These are phyloP conservation scores for Kryptolebias ocellatus DNA, from an alignment of 2,797 vertebrate species.

Conservation along the genomic window DNA sequence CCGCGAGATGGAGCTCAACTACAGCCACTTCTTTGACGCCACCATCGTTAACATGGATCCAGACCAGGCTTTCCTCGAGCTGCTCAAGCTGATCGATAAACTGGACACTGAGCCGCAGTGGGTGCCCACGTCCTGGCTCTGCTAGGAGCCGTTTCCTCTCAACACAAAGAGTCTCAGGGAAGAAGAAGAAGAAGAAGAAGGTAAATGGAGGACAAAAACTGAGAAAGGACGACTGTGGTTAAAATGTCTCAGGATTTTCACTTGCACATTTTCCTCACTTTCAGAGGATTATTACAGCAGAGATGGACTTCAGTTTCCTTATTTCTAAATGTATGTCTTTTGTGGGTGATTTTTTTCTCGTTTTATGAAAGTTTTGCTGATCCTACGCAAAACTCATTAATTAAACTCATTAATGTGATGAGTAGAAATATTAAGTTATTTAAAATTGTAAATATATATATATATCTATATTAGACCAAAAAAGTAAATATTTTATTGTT, in stretches of 20 bases:
- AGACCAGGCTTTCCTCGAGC: slow-evolving; percentile 90
- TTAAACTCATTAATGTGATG: slow-evolving; percentile 55
- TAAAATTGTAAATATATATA: slow-evolving; percentile 78
- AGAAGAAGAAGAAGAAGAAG: neutral
- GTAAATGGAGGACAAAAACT: neutral
- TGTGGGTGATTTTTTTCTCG: slow-evolving; percentile 22
- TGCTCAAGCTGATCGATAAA: slow-evolving; percentile 91
- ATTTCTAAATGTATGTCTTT: slow-evolving; percentile 38
- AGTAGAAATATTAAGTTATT: slow-evolving; percentile 76
- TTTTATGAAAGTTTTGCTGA: slow-evolving; percentile 23
- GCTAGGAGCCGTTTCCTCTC: slow-evolving; percentile 65
- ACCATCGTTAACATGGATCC: slow-evolving; percentile 91
- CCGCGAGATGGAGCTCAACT: slow-evolving; percentile 94
- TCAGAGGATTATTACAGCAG: slow-evolving; percentile 47
- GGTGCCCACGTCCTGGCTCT: slow-evolving; percentile 95
- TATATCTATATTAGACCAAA: slow-evolving; percentile 48
- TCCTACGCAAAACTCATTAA: slow-evolving; percentile 60
- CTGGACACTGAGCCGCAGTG: slow-evolving; percentile 97
- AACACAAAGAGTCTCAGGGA: slow-evolving; percentile 6
- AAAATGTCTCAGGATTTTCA: slow-evolving; percentile 43
- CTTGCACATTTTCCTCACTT: slow-evolving; percentile 60
- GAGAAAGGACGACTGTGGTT: slow-evolving; percentile 19
- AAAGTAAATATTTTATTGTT: slow-evolving; percentile 51
- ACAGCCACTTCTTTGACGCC: slow-evolving; percentile 92
- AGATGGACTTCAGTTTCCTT: slow-evolving; percentile 57